Conservation (phyloP, 92 coral and sea anemone species). For the Palythoa grandis region DNA sequence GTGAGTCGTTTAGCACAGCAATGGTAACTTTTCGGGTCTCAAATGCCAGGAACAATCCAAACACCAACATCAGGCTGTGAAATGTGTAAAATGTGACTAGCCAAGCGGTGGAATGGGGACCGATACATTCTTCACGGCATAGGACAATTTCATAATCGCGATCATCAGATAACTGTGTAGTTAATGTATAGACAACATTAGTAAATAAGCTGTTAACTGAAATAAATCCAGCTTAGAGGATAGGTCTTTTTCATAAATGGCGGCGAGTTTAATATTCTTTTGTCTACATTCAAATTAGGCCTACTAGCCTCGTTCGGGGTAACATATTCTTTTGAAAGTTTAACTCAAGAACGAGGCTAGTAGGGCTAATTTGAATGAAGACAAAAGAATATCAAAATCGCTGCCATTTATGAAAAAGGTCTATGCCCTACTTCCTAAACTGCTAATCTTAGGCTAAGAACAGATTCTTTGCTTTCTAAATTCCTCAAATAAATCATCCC, state of each 20-base stretch:
- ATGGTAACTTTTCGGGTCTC: slow-evolving; percentile 87
- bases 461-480: background rate
- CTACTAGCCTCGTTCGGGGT: too few species aligned
- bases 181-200: background rate
- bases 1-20: slow-evolving; percentile 85
- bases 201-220: background rate
- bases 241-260: too few species aligned
- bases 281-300: too few species aligned
- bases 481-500: background rate
- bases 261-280: too few species aligned
- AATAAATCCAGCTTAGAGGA: too few species aligned
- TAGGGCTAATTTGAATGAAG: too few species aligned
- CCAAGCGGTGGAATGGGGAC: slow-evolving; percentile 84
- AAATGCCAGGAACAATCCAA: slow-evolving; percentile 83
- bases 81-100: slow-evolving; percentile 74
- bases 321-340: too few species aligned
- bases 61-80: slow-evolving; percentile 81
- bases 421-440: too few species aligned
- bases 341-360: too few species aligned
- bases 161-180: slow-evolving; percentile 68
- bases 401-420: too few species aligned
- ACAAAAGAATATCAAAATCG: too few species aligned
- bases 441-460: too few species aligned
- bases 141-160: slow-evolving; percentile 73
- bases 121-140: slow-evolving; percentile 78